Percentiles rank a stretch among this genome's conserved stretches.
Evolutionary conservation across 1,140 invertebrate genomes (phyloP).

Genomic region (Neoseiulus cucumeris): DNA sequence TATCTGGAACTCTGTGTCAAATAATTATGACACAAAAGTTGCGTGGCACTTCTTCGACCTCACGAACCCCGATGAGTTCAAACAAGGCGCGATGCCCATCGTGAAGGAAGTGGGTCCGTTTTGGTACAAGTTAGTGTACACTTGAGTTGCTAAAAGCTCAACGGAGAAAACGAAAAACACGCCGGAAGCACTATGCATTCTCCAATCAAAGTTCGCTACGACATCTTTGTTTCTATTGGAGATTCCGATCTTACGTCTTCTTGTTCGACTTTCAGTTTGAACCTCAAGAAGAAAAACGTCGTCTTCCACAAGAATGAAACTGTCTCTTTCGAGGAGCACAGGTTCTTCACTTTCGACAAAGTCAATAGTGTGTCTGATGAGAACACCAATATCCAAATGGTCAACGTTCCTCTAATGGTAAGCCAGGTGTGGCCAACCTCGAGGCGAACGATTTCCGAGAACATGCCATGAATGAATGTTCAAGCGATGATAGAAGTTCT

Average conservation of each 20-base stretch:
- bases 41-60: conserved; percentile 56
- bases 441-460: too few species aligned
- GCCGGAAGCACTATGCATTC: too few species aligned
- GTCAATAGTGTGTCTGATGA: neutral
- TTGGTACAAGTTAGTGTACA: conserved; percentile 49
- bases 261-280: neutral
- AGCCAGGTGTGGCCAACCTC: too few species aligned
- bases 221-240: too few species aligned
- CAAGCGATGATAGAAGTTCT: too few species aligned
- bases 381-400: neutral
- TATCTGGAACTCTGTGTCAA: neutral
- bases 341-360: neutral
- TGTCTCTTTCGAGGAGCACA: neutral
- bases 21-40: neutral
- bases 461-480: too few species aligned
- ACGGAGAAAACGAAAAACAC: too few species aligned
- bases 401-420: conserved; percentile 5
- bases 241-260: too few species aligned
- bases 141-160: neutral
- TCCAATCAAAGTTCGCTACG: too few species aligned
- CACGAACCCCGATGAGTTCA: conserved; percentile 57
- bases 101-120: conserved; percentile 68
- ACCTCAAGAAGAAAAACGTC: neutral
- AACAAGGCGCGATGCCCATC: conserved; percentile 42
- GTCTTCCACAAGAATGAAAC: neutral